A percentile compares a stretch with the other conserved stretches of the same genome.
These are phyloP conservation scores for Elachura formosa DNA, from an alignment of 2,113 vertebrate genomes.

Conservation along the genomic window DNA sequence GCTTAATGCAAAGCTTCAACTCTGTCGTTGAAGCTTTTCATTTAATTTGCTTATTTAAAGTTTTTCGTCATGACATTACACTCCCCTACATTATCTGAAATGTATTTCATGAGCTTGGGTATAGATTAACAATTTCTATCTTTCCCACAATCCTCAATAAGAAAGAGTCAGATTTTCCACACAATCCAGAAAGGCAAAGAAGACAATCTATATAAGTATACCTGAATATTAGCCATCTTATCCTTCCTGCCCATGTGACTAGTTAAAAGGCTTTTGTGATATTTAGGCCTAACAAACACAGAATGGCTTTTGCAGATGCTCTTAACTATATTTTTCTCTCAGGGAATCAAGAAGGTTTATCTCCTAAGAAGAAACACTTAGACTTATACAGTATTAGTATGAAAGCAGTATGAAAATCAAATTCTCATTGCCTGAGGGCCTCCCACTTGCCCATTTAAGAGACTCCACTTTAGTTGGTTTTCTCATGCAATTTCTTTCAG, in stretches of 20 bases:
- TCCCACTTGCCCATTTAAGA: not conserved
- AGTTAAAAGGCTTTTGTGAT: not conserved
- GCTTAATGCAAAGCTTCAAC: not conserved
- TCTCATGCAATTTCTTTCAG: not conserved
- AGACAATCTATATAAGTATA: not conserved
- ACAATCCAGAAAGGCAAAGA: not conserved
- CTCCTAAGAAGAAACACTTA: not conserved
- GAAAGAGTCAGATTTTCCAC: not conserved
- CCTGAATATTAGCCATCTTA: not conserved
- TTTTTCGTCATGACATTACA: not conserved
- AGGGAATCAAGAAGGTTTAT: not conserved
- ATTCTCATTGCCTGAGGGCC: not conserved
- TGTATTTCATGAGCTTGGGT: not conserved
- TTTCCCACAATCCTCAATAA: not conserved
- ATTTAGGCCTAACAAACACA: not conserved
- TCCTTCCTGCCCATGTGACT: not conserved
- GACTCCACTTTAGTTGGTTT: not conserved
- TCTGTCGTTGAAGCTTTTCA: not conserved
- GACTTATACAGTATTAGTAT: not conserved
- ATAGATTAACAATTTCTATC: not conserved
- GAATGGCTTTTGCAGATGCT: not conserved
- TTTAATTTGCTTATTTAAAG: not conserved
- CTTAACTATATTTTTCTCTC: not conserved
- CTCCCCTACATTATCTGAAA: not conserved
- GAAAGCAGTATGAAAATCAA: not conserved